A percentile compares a stretch with the other conserved stretches of the same genome.
Conservation (phyloP, 2,888 invertebrate genomes). For the Heliconius sara region DNA sequence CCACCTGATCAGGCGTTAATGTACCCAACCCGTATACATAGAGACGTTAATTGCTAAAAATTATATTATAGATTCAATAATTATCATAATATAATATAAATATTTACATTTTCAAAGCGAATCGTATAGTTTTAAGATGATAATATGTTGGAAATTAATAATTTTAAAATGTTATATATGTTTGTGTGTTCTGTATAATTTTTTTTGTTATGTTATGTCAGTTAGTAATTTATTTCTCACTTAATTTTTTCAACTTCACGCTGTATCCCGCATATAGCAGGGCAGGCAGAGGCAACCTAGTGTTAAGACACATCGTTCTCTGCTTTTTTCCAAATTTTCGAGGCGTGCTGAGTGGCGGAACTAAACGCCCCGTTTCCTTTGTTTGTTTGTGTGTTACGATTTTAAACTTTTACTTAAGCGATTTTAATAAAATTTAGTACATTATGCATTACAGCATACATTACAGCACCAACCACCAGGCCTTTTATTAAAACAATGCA, state of each 20-base stretch:
- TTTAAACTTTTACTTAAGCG: neutral
- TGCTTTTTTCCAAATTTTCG: too few relatives aligned
- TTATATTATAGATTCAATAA: neutral
- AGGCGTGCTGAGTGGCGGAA: too few relatives aligned
- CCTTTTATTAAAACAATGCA: neutral
- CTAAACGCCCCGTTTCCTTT: neutral
- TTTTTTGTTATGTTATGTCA: neutral
- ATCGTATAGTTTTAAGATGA: neutral
- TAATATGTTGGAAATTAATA: neutral
- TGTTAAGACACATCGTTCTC: too few relatives aligned
- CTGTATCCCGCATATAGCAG: too few relatives aligned
- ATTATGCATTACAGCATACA: too few relatives aligned
- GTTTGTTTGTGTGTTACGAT: neutral
- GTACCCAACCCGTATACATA: neutral
- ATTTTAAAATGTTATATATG: neutral
- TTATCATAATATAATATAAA: conserved; percentile 11
- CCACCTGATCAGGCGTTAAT: neutral
- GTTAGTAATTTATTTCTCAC: too few relatives aligned
- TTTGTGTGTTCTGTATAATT: neutral
- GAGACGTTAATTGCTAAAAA: conserved; percentile 1
- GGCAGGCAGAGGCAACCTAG: too few relatives aligned
- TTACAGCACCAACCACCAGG: neutral
- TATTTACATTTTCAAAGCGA: neutral
- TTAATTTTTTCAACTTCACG: too few relatives aligned
- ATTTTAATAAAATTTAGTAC: too few relatives aligned